Conservation (phyloP, 2,797 vertebrate species). For the Mionectes olivaceus region DNA sequence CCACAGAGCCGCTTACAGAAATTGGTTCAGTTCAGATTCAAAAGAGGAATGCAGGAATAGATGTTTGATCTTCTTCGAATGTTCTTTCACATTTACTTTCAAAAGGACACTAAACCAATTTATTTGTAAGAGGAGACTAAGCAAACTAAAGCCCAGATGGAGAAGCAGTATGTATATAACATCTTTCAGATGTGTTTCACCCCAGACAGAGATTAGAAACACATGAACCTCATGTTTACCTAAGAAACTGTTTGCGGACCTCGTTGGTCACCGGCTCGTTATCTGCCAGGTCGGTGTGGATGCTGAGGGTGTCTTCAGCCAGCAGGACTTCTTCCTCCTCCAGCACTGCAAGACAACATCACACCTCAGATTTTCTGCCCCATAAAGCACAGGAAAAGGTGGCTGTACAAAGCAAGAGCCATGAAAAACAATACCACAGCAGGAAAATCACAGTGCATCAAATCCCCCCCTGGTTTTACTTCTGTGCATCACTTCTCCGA, state of each 20-base stretch:
- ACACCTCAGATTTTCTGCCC: neutral
- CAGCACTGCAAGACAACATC: conserved; percentile 56
- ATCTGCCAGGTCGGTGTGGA: conserved; percentile 89
- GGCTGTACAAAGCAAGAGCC: neutral
- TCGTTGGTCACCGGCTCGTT: conserved; percentile 86
- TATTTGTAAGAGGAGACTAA: neutral
- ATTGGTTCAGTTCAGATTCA: neutral
- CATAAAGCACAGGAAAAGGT: neutral
- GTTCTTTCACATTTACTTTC: neutral
- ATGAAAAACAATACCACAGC: neutral
- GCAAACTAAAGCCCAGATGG: neutral
- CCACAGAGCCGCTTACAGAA: neutral
- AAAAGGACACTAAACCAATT: neutral
- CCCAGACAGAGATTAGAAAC: neutral
- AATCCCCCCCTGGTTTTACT: neutral
- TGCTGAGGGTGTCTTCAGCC: conserved; percentile 91
- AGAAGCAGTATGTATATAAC: neutral
- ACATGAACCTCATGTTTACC: conserved; percentile 74
- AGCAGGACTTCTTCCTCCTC: conserved; percentile 85
- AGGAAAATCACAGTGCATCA: neutral
- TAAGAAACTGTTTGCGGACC: conserved; percentile 90
- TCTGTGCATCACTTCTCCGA: neutral
- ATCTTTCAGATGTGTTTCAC: neutral
- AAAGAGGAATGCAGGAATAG: neutral
- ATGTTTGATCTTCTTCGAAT: neutral